These are phyloP conservation scores for Plutella xylostella DNA, from an alignment of 2,888 invertebrate genomes.

Conservation along the genomic window DNA sequence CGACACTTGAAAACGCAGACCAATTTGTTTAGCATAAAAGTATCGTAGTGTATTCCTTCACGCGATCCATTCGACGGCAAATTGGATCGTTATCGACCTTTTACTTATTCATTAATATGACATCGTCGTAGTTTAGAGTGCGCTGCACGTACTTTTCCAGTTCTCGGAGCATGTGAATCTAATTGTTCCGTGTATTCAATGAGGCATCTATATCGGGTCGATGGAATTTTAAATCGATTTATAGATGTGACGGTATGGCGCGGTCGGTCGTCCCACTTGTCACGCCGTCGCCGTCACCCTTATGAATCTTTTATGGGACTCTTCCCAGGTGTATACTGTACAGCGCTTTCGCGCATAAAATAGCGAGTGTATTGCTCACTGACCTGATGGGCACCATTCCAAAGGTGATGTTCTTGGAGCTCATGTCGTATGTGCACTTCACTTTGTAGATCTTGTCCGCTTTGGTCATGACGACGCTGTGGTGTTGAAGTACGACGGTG, in stretches of 20 bases:
- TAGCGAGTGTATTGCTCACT: slow-evolving; percentile 28
- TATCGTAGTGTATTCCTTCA: slow-evolving; percentile 17
- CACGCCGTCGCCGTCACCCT: slow-evolving; percentile 19
- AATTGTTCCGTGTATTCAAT: slow-evolving; percentile 43
- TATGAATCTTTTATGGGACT: not conserved
- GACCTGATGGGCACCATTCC: slow-evolving; percentile 97
- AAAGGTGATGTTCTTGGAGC: slow-evolving; percentile 95
- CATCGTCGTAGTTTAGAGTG: slow-evolving; percentile 27
- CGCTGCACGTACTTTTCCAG: slow-evolving; percentile 32
- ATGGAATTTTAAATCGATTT: slow-evolving; percentile 36
- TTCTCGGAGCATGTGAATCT: slow-evolving; percentile 30
- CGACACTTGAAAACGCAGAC: not conserved
- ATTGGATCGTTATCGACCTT: slow-evolving; percentile 26
- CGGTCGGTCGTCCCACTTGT: slow-evolving; percentile 38
- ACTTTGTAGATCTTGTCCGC: slow-evolving; percentile 97
- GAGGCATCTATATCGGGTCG: slow-evolving; percentile 32
- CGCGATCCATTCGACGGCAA: slow-evolving; percentile 24
- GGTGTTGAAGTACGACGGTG: slow-evolving; percentile 94
- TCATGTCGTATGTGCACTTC: slow-evolving; percentile 96
- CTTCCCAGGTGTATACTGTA: not conserved
- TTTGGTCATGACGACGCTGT: slow-evolving; percentile 96
- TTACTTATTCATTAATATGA: slow-evolving; percentile 29
- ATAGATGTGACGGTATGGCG: slow-evolving; percentile 27
- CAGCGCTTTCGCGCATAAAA: too few relatives aligned
- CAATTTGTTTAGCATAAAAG: slow-evolving; percentile 16